Evolutionary conservation across 2,797 vertebrate genomes (phyloP).

Genomic region (Rhinichthys osculus): DNA sequence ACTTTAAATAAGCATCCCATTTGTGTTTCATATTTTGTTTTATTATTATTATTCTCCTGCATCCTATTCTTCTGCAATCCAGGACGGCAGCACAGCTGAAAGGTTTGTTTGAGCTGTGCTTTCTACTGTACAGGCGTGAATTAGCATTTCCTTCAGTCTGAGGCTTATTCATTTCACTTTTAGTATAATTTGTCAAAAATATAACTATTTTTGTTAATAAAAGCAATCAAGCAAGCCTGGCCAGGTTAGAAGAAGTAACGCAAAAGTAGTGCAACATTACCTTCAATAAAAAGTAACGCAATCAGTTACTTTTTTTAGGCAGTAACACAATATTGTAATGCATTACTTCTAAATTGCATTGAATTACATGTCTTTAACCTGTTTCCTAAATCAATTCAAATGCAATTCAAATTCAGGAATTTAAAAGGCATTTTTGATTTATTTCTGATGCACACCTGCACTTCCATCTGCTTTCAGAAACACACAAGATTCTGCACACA

Average conservation of each 20-base stretch:
- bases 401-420: neutral
- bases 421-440: neutral
- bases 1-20: neutral
- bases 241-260: neutral
- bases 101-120: no score
- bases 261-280: neutral
- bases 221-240: neutral
- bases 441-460: conserved; percentile 12
- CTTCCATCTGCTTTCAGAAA: neutral
- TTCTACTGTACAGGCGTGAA: neutral
- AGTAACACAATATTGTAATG: neutral
- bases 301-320: neutral
- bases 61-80: no score
- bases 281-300: neutral
- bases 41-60: neutral
- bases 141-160: neutral
- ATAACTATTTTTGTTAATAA: neutral
- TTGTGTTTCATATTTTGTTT: neutral
- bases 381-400: neutral
- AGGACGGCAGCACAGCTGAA: no score
- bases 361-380: neutral
- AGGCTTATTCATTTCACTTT: neutral
- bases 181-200: neutral
- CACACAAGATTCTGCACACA: neutral
- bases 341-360: neutral